Conservation (phyloP, 2,113 vertebrate species). For the Hippocampus mohnikei region DNA sequence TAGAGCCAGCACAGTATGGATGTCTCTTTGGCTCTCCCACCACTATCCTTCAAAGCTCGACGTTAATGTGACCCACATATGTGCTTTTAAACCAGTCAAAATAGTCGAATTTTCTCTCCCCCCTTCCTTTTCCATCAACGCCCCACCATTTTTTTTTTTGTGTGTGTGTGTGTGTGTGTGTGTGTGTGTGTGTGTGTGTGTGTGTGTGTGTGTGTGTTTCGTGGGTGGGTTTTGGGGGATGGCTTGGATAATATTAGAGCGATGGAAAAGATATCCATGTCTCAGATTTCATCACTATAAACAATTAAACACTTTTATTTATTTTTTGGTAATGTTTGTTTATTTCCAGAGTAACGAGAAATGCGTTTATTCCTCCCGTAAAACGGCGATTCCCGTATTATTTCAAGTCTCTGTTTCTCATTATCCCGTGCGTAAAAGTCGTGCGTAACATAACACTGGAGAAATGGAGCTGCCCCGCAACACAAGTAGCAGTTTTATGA, state of each 20-base stretch:
- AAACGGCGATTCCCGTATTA: background rate
- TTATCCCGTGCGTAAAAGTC: constrained; percentile 35
- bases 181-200: background rate
- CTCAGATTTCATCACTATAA: constrained; percentile 12
- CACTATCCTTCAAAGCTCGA: constrained; percentile 25
- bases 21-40: constrained; percentile 10
- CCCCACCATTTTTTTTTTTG: constrained; percentile 41
- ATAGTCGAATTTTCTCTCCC: constrained; percentile 27
- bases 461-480: background rate
- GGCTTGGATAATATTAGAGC: constrained; percentile 65
- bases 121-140: constrained; percentile 59
- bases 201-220: constrained; percentile 3
- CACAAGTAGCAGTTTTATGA: background rate
- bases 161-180: constrained; percentile 18
- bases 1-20: constrained; percentile 5
- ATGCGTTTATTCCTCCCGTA: no score
- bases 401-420: background rate
- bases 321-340: background rate
- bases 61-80: constrained; percentile 56
- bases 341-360: background rate
- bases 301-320: background rate
- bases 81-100: constrained; percentile 49
- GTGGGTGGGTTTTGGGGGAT: background rate
- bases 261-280: constrained; percentile 50
- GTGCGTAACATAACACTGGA: constrained; percentile 13